Base-by-base conservation (phyloP, 2,797 vertebrate species). In the Echeneis naucrates region DNA sequence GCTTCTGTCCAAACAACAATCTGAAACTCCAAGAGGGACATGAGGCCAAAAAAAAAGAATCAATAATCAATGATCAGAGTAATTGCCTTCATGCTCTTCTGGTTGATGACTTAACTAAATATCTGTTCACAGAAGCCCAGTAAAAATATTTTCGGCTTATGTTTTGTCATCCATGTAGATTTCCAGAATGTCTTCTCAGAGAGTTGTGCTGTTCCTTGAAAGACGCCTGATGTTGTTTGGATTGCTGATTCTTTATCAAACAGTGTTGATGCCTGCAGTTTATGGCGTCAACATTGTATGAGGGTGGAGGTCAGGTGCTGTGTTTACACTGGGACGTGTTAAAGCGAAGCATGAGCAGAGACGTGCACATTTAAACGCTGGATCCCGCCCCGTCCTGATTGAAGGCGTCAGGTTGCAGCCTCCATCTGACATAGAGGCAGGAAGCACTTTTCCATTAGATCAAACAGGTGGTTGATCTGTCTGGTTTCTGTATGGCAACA, bases 401-500 rank as follows among this genome's bases (percentile, higher is more conserved):
- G 17, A 17, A 35, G 21, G 14, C 7, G 5, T 9, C n/a, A 37
- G 64, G 45, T 55, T 3, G 42, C 51, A 35, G 17, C 26, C 38
- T 45, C 6, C 4, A 9, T 19, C 45, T 54, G n/a, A 48, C 21
- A 9, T 19, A 38, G 27, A 69, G 53, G 42, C 44, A 69, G 52
- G 60, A 77, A 58, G 63, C 53, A 61, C 24, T 38, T 73, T 62
- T 56, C 42, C 13, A 44, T 23, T 30, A 1, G 38, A 38, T 14
- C 30, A 2, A 23, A 47, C 38, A 56, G 35, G 48, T 35, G 38
- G 21, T 8, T 19, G 14, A 21, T 60, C 17, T 0, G 59, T 75
- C 50, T 75, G 66, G 61, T 77, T 82, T 82, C 81, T 77, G 83
- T 68, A 61, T 17, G 60, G 59, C 79, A 50, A 68, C 81, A 82